These are phyloP conservation scores for Lathronympha strigana DNA, from an alignment of 2,888 invertebrate species.

Conservation along the genomic window DNA sequence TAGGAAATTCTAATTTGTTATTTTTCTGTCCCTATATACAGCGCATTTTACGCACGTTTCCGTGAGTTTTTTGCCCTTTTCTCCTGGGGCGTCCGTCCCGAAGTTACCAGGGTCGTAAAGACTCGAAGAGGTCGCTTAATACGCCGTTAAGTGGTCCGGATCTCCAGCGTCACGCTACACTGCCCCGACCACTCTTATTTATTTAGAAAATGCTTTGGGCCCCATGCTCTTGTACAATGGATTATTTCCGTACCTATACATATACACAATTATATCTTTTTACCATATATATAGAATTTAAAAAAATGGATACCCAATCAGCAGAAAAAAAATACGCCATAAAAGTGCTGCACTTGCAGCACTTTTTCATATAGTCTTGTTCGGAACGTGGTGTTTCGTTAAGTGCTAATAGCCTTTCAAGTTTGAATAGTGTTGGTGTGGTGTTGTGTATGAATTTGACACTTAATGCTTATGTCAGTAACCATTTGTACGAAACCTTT, in stretches of 20 bases:
- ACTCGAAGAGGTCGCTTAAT: conserved; percentile 64
- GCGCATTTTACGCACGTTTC: conserved; percentile 10
- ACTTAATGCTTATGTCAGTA: too few relatives aligned
- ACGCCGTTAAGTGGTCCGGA: conserved; percentile 62
- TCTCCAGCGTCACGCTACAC: conserved; percentile 45
- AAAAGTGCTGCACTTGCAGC: too few relatives aligned
- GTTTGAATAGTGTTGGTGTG: too few relatives aligned
- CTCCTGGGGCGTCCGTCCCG: conserved; percentile 54
- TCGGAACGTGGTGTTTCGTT: too few relatives aligned
- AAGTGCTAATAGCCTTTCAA: too few relatives aligned
- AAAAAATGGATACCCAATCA: too few relatives aligned
- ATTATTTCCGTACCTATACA: not conserved
- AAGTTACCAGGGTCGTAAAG: conserved; percentile 65
- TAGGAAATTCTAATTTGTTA: conserved; percentile 23
- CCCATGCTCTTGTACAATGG: not conserved
- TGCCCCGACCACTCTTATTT: conserved; percentile 38
- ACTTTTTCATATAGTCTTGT: too few relatives aligned
- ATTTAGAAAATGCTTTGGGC: conserved; percentile 36
- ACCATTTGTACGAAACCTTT: too few relatives aligned
- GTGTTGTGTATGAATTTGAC: too few relatives aligned
- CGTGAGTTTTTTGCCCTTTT: conserved; percentile 37
- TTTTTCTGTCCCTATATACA: conserved; percentile 6
- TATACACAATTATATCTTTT: too few relatives aligned
- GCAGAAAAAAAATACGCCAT: too few relatives aligned
- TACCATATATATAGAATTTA: too few relatives aligned